phyloP scores from a whole-genome alignment of 1,140 invertebrate genomes.

The Diabrotica virgifera region DNA sequence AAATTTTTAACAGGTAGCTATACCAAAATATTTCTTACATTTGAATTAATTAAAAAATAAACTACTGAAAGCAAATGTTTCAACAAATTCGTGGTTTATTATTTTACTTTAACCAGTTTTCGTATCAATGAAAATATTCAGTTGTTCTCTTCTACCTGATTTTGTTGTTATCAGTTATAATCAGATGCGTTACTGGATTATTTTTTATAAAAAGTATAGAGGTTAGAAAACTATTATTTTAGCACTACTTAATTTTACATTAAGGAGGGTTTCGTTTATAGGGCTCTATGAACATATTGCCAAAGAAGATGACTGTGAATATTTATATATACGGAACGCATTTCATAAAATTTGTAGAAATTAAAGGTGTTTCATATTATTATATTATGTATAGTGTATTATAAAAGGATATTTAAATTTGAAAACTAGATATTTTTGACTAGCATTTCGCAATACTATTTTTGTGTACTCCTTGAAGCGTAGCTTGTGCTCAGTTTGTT shows the following conservation, averaged over 20 bases:
- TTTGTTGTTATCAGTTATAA: neutral
- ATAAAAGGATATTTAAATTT: no score
- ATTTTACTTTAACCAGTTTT: neutral
- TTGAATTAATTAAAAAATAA: no score
- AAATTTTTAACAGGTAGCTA: no score
- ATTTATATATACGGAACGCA: slow-evolving; percentile 40
- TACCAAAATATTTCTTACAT: no score
- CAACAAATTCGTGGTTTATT: no score
- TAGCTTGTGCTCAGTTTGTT: no score
- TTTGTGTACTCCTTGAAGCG: no score
- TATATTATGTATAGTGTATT: no score
- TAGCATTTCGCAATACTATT: no score
- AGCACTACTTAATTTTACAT: neutral
- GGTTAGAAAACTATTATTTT: neutral
- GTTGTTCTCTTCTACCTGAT: neutral
- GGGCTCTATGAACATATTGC: slow-evolving; percentile 34
- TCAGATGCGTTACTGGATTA: neutral
- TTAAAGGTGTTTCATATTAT: neutral
- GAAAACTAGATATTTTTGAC: no score
- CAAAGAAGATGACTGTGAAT: slow-evolving; percentile 48
- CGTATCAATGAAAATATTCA: neutral
- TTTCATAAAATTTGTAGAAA: slow-evolving; percentile 10
- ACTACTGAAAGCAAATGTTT: no score
- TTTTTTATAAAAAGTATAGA: no score
- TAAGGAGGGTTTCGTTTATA: slow-evolving; percentile 1